These are phyloP conservation scores for Tauraco erythrolophus DNA, from an alignment of 2,113 vertebrate species.

Conservation along the genomic window DNA sequence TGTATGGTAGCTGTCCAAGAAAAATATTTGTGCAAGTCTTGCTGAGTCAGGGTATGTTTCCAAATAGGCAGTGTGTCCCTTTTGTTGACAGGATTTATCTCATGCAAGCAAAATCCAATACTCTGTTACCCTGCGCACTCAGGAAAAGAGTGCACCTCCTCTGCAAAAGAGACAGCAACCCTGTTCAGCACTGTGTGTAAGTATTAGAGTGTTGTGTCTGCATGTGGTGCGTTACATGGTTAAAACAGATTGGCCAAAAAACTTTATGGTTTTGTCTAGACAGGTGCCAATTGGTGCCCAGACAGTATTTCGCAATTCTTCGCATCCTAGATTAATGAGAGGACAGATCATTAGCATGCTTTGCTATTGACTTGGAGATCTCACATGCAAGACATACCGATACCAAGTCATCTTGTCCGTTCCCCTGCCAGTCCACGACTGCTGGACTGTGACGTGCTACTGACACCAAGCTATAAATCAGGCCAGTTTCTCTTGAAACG, in stretches of 20 bases:
- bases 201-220: not conserved
- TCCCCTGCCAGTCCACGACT: not conserved
- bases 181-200: not conserved
- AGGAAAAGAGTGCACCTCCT: rapidly evolving
- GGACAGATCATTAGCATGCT: not conserved
- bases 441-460: not conserved
- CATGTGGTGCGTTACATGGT: not conserved
- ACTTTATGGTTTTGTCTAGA: not conserved
- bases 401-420: not conserved
- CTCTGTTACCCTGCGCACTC: not conserved
- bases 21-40: constrained; percentile 53
- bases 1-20: constrained; percentile 14
- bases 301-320: not conserved
- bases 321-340: not conserved
- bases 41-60: constrained; percentile 47
- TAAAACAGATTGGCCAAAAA: not conserved
- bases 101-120: not conserved
- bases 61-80: not conserved
- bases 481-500: not conserved
- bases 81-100: constrained; percentile 18
- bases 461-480: not conserved
- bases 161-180: not conserved
- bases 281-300: not conserved
- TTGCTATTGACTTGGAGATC: not conserved
- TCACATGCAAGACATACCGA: not conserved